A percentile compares a stretch with the other conserved stretches of the same genome.
These are phyloP conservation scores for Cynodonichthys magdalenae DNA, from an alignment of 2,797 vertebrate genomes.

Conservation along the genomic window DNA sequence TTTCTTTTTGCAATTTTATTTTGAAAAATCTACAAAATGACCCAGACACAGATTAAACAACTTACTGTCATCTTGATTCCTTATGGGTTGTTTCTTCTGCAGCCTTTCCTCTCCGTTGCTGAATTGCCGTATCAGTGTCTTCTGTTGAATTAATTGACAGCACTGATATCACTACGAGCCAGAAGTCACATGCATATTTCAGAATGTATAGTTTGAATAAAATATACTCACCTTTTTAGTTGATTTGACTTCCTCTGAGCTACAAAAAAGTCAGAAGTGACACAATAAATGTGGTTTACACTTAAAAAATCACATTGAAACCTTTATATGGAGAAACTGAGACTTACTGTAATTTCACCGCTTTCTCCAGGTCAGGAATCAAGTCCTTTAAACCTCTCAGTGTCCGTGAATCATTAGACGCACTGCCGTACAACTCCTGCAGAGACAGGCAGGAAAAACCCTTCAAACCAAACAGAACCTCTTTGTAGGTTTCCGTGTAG, in stretches of 20 bases:
- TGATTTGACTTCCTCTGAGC: conserved; percentile 90
- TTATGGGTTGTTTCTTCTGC: conserved; percentile 93
- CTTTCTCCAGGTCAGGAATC: conserved; percentile 91
- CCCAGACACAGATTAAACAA: not conserved
- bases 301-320: not conserved
- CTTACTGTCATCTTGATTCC: conserved; percentile 94
- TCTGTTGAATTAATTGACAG: conserved; percentile 80
- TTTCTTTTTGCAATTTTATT: too few species aligned
- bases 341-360: conserved; percentile 93
- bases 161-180: not conserved
- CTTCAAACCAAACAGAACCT: not conserved
- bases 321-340: not conserved
- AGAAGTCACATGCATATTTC: not conserved
- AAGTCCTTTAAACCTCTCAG: conserved; percentile 91
- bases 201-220: not conserved
- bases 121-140: conserved; percentile 93
- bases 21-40: too few species aligned
- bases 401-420: conserved; percentile 92
- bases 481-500: not conserved
- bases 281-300: not conserved
- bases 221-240: conserved; percentile 85
- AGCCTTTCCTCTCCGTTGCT: conserved; percentile 92
- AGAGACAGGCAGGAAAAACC: conserved; percentile 17
- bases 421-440: conserved; percentile 93
- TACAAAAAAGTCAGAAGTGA: conserved; percentile 66